Conservation (phyloP, 1,140 invertebrate genomes). For the Anoplophora glabripennis region DNA sequence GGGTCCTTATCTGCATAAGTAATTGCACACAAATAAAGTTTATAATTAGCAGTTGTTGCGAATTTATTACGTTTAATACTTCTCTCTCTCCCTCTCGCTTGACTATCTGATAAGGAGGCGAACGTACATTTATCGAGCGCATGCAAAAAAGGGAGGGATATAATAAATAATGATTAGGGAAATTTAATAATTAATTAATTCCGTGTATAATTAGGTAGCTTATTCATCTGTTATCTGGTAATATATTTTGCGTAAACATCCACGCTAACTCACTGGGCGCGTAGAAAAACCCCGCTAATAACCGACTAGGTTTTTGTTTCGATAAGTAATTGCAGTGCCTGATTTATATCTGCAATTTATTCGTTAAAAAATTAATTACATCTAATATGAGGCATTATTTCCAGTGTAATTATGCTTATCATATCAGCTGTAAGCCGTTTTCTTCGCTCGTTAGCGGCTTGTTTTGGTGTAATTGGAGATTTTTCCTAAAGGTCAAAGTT, state of each 20-base stretch:
- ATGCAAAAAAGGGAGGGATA: not conserved
- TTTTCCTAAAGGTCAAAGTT: too few species aligned
- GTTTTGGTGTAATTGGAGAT: too few species aligned
- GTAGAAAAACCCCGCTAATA: too few species aligned
- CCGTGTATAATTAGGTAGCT: not conserved
- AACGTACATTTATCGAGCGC: too few species aligned
- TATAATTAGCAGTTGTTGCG: slow-evolving; percentile 10
- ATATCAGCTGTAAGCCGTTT: too few species aligned
- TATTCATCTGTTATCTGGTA: not conserved
- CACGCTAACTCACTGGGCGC: too few species aligned
- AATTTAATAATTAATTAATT: not conserved
- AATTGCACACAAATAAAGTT: slow-evolving; percentile 12
- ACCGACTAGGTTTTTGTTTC: not conserved
- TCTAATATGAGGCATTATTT: not conserved
- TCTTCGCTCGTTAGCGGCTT: too few species aligned
- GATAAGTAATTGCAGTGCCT: not conserved
- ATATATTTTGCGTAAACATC: too few species aligned
- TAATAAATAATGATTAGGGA: not conserved
- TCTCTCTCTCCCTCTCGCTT: too few species aligned
- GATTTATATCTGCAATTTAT: slow-evolving; percentile 4
- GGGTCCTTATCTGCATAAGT: slow-evolving; percentile 10
- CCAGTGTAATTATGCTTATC: not conserved
- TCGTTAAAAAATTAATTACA: not conserved
- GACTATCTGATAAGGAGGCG: too few species aligned
- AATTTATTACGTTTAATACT: slow-evolving; percentile 6